A percentile compares a stretch with the other conserved stretches of the same genome.
Conservation (phyloP, 1,140 invertebrate species). For the Batillaria attramentaria region DNA sequence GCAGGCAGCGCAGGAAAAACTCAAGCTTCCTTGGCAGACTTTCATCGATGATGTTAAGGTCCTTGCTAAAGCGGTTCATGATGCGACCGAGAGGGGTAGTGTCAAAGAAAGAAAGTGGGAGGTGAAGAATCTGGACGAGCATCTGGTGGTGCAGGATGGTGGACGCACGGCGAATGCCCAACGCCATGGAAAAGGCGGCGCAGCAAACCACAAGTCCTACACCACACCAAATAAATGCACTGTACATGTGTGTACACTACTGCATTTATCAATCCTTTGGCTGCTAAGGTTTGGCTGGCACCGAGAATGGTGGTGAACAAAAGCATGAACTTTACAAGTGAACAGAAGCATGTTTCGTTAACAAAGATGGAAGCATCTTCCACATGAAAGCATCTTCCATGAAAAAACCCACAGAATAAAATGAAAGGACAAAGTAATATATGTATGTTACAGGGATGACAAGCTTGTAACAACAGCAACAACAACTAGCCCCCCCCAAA, state of each 20-base stretch:
- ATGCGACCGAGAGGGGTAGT: slow-evolving; percentile 56
- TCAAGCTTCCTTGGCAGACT: slow-evolving; percentile 41
- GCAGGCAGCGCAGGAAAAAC: slow-evolving; percentile 37
- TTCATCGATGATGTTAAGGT: slow-evolving; percentile 57
- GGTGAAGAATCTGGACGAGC: slow-evolving; percentile 74
- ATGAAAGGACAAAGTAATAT: no score
- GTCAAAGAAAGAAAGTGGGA: slow-evolving; percentile 59
- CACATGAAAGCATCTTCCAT: neutral
- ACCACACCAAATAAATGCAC: no score
- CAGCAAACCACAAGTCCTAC: slow-evolving; percentile 35
- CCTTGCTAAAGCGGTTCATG: slow-evolving; percentile 52
- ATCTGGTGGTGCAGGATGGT: slow-evolving; percentile 82
- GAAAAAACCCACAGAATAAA: neutral
- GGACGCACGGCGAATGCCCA: slow-evolving; percentile 76
- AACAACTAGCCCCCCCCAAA: neutral
- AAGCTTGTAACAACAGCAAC: neutral
- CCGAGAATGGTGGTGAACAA: no score
- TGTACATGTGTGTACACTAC: no score
- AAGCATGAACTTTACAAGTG: no score
- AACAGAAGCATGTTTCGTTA: no score
- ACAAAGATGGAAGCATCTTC: no score
- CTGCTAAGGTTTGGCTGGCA: no score
- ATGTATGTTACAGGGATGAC: no score
- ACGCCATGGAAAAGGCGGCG: neutral
- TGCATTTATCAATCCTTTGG: no score